Conservation (phyloP, 2,113 vertebrate genomes). For the Hippocampus mohnikei region DNA sequence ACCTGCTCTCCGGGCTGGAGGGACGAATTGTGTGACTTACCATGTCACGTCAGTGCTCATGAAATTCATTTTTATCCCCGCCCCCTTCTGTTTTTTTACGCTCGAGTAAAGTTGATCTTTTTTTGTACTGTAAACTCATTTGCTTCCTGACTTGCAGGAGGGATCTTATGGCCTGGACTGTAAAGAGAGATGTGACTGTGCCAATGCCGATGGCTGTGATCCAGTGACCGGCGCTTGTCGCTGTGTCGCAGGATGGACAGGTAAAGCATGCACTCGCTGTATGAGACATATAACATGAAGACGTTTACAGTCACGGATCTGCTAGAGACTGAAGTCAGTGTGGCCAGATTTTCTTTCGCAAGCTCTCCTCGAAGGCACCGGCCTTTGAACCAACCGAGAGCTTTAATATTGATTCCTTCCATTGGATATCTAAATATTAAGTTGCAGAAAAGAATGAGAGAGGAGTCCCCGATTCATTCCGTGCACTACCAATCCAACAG, state of each 20-base stretch:
- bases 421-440: neutral
- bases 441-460: no score
- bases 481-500: no score
- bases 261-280: conserved; percentile 60
- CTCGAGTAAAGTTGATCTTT: neutral
- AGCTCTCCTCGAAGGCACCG: neutral
- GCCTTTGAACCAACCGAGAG: neutral
- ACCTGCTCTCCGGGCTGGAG: conserved; percentile 83
- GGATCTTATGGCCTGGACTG: conserved; percentile 84
- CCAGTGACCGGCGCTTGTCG: conserved; percentile 80
- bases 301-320: neutral
- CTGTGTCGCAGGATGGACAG: conserved; percentile 88
- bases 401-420: neutral
- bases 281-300: neutral
- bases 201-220: conserved; percentile 81
- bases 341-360: neutral
- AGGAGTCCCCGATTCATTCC: no score
- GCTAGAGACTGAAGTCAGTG: neutral
- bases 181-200: conserved; percentile 81
- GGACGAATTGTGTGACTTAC: conserved; percentile 75
- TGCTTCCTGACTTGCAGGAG: conserved; percentile 63
- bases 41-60: conserved; percentile 78
- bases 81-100: no score
- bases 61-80: neutral
- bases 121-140: neutral